A percentile compares a stretch with the other conserved stretches of the same genome.
phyloP scores from a whole-genome alignment of 2,888 invertebrate species.

The Cerastis rubricosa region DNA sequence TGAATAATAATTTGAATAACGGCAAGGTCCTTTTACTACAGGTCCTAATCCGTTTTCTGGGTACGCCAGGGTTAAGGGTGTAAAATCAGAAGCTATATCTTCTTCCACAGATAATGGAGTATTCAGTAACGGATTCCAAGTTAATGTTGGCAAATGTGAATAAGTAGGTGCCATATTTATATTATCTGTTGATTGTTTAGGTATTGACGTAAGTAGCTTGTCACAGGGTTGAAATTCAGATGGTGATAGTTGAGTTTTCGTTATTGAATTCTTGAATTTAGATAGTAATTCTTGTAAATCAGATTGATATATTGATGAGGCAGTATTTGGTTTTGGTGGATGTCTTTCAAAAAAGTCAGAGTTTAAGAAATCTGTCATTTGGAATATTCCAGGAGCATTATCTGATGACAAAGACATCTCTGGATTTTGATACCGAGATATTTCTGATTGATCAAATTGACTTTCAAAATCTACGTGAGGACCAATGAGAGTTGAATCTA shows the following conservation, averaged over 20 bases:
- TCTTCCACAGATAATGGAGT: neutral
- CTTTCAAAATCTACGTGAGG: constrained; percentile 2
- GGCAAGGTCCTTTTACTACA: neutral
- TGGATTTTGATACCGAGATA: neutral
- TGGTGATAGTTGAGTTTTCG: constrained; percentile 2
- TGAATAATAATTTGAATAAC: neutral
- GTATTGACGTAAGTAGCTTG: constrained; percentile 3
- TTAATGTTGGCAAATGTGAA: constrained; percentile 8
- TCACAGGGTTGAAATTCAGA: neutral
- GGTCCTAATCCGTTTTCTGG: neutral
- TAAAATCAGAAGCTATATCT: neutral
- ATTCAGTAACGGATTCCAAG: constrained; percentile 2
- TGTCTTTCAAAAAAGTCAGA: neutral
- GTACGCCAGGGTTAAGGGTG: neutral
- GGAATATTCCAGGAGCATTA: neutral
- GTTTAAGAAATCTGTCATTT: neutral
- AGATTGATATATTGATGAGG: neutral
- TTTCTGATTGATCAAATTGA: neutral
- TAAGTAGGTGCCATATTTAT: no score
- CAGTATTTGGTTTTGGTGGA: neutral
- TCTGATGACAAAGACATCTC: neutral
- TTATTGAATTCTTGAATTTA: constrained; percentile 17
- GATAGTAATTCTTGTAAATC: constrained; percentile 13
- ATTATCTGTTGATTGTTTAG: neutral
- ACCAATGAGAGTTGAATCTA: constrained; percentile 15